A percentile compares a stretch with the other conserved stretches of the same genome.
These are phyloP conservation scores for Meliscaeva auricollis DNA, from an alignment of 2,888 invertebrate genomes.

Conservation along the genomic window DNA sequence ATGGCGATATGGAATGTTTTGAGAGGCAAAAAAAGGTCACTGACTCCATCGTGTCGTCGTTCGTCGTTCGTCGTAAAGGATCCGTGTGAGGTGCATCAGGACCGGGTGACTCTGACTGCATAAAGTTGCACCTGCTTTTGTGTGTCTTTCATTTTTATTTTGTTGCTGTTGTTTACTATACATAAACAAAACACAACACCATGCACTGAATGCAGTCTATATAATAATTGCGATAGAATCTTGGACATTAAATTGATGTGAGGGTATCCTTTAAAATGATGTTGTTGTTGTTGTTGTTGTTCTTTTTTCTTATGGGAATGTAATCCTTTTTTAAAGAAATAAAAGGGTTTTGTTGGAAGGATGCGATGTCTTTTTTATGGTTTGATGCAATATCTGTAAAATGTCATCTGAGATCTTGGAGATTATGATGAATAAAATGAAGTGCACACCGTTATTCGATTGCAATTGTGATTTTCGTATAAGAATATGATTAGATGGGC, in stretches of 20 bases:
- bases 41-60: conserved; percentile 43
- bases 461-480: conserved; percentile 58
- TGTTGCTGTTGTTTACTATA: neutral
- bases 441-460: conserved; percentile 64
- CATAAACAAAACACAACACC: conserved; percentile 40
- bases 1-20: conserved; percentile 56
- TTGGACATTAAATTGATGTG: conserved; percentile 72
- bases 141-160: conserved; percentile 42
- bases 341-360: conserved; percentile 34
- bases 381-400: conserved; percentile 46
- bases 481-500: neutral
- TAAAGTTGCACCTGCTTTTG: conserved; percentile 69
- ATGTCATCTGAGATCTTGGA: conserved; percentile 62
- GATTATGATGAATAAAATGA: conserved; percentile 39
- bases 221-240: conserved; percentile 59
- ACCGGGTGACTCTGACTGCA: conserved; percentile 44
- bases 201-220: conserved; percentile 13
- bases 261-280: conserved; percentile 19
- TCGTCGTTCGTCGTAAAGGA: conserved; percentile 25
- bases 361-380: conserved; percentile 32
- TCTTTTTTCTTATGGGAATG: conserved; percentile 33
- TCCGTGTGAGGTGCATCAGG: conserved; percentile 67
- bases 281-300: neutral
- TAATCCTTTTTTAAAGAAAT: conserved; percentile 51
- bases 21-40: conserved; percentile 62